Percentiles rank a stretch among this genome's conserved stretches.
Conservation (phyloP, 2,888 invertebrate species). For the Masnerella sp. region DNA sequence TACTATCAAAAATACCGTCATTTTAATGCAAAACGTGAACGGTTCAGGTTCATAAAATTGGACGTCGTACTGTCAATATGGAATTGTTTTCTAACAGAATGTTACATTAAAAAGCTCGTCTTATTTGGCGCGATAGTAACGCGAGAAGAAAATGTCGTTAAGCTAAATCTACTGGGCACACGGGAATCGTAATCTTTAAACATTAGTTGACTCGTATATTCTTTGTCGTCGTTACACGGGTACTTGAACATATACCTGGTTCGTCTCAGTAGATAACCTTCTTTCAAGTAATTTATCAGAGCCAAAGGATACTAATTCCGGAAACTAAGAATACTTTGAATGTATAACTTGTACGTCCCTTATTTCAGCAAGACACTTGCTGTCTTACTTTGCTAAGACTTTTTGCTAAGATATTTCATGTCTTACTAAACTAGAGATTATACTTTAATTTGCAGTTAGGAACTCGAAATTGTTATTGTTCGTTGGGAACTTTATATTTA, state of each 20-base stretch:
- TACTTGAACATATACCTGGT: constrained; percentile 68
- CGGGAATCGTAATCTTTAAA: constrained; percentile 72
- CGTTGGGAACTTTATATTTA: too few relatives aligned
- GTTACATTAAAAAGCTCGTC: constrained; percentile 32
- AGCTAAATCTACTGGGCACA: constrained; percentile 65
- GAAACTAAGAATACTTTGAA: constrained; percentile 48
- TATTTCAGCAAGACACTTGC: too few relatives aligned
- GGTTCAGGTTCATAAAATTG: constrained; percentile 38
- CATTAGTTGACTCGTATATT: constrained; percentile 65
- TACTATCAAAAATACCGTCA: too few relatives aligned
- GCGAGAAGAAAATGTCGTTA: constrained; percentile 61
- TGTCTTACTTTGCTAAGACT: too few relatives aligned
- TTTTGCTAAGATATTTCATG: too few relatives aligned
- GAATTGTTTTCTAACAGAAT: constrained; percentile 41
- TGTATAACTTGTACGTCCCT: constrained; percentile 25
- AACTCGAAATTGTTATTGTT: too few relatives aligned
- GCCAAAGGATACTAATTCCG: constrained; percentile 52
- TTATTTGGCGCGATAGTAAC: constrained; percentile 42
- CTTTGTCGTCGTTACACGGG: constrained; percentile 72
- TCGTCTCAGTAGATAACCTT: constrained; percentile 61
- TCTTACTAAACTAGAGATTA: too few relatives aligned
- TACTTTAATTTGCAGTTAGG: too few relatives aligned
- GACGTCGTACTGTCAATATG: constrained; percentile 28
- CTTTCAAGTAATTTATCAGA: constrained; percentile 59
- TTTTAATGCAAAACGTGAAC: too few relatives aligned